Evolutionary conservation across 1,140 invertebrate genomes (phyloP).

Genomic region (Ceratoteleas bidentatus): DNA sequence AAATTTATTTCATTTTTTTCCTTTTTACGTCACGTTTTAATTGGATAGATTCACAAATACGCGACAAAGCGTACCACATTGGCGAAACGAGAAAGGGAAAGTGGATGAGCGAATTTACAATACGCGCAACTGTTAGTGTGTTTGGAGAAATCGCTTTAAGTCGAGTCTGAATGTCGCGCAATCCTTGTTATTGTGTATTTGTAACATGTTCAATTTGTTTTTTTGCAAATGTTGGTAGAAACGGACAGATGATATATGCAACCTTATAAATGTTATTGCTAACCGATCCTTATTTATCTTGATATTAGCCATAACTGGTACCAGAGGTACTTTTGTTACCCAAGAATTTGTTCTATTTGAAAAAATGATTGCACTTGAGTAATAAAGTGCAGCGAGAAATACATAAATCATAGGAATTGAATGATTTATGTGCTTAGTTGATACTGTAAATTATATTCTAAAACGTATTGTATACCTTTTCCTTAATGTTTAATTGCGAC

Average conservation of each 20-base stretch:
- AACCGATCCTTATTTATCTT: conserved; percentile 10
- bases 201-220: conserved; percentile 35
- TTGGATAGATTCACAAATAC: conserved; percentile 46
- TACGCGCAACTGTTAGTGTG: conserved; percentile 33
- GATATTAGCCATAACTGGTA: background rate
- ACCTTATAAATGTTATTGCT: background rate
- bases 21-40: conserved; percentile 10
- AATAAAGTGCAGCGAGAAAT: too few relatives aligned
- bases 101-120: conserved; percentile 58
- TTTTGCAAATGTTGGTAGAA: conserved; percentile 1
- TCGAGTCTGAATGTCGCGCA: conserved; percentile 42
- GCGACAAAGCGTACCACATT: conserved; percentile 41
- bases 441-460: too few relatives aligned
- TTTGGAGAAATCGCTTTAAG: conserved; percentile 60
- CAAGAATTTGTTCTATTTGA: too few relatives aligned
- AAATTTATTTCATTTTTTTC: background rate
- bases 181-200: conserved; percentile 56
- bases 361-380: too few relatives aligned
- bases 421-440: too few relatives aligned
- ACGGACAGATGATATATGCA: conserved; percentile 20
- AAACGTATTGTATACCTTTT: too few relatives aligned
- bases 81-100: conserved; percentile 64
- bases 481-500: too few relatives aligned
- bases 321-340: background rate
- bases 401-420: too few relatives aligned